Base-by-base conservation (phyloP, 2,888 invertebrate species). In the Teinopalpus imperialis region DNA sequence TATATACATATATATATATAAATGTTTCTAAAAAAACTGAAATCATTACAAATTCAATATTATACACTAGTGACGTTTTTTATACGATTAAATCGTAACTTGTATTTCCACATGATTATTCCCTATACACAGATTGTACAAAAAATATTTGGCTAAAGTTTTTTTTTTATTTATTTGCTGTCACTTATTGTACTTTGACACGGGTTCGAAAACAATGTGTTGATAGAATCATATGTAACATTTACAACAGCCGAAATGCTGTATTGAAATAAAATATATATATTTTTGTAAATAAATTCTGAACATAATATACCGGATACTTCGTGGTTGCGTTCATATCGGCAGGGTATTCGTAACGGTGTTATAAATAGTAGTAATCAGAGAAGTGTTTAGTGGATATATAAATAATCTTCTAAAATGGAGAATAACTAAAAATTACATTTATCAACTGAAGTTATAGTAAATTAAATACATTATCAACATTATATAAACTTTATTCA, bases 261-360 rank as follows among this genome's bases (percentile, higher is more conserved):
- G 13, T 30, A 18, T 26, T 10, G 5, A 39, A 3, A 31, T 10
- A 36, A 30, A 32, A 29, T 31, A 10, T 29, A 54, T 54, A 57
- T 61, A 61, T 59, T 61, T 59, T 61, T 59, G 61, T 61, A 57
- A 48, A 59, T 57, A 57, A 45, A 48, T 49, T 48, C 51, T 35
- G 46, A 41, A 43, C 13, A 43, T 39, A 13, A 24, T 21, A 3
- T 8, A 34, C n/a, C 2, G 4, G 2, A 34, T 21, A 21, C 36
- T 23, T 24, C 20, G 27, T 16, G 23, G 44, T 51, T 29, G 12
- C 18, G 20, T 35, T 35, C 42, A 46, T 30, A 45, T 27, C 34
- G 34, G 53, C 59, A 56, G 59, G 58, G 59, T 58, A 56, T 50
- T 36, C 27, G 47, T 53, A 52, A 51, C 31, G 43, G 45, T 53